Conservation (phyloP, 2,888 invertebrate genomes). For the Cephus nigrinus region DNA sequence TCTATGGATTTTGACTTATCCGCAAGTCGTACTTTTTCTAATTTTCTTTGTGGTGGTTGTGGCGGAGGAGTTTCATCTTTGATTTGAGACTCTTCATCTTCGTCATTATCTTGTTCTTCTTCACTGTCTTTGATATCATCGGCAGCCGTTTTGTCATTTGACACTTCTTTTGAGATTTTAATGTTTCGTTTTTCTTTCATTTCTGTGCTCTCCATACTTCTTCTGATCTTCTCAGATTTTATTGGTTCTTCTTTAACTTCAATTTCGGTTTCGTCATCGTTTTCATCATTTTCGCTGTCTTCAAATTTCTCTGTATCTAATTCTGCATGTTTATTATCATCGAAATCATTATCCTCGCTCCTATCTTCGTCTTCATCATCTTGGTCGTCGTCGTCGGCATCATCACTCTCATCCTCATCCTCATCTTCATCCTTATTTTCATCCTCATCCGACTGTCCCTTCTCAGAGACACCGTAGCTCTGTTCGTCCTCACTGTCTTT, state of each 20-base stretch:
- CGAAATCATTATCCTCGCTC: conserved; percentile 11
- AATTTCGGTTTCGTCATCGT: conserved; percentile 38
- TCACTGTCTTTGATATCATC: conserved; percentile 17
- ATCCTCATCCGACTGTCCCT: conserved; percentile 49
- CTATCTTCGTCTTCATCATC: conserved; percentile 9
- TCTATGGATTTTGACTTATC: conserved; percentile 43
- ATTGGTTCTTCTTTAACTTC: conserved; percentile 34
- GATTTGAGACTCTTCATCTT: conserved; percentile 6
- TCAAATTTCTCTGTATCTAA: conserved; percentile 11
- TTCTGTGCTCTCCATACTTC: conserved; percentile 36
- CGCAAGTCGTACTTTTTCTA: conserved; percentile 53
- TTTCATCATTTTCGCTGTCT: conserved; percentile 24
- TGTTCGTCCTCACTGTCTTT: conserved; percentile 23
- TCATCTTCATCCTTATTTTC: conserved; percentile 36
- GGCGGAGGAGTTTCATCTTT: not conserved
- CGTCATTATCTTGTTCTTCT: conserved; percentile 9
- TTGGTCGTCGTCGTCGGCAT: not conserved
- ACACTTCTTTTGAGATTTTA: not conserved
- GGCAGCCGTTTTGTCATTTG: conserved; percentile 8
- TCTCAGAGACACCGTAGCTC: conserved; percentile 40
- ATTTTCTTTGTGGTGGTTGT: conserved; percentile 31
- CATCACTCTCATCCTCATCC: not conserved
- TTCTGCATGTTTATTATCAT: conserved; percentile 7
- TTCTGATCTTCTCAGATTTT: conserved; percentile 35
- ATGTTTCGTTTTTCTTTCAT: conserved; percentile 23